Base-by-base conservation (phyloP, 2,113 vertebrate species). In the Hippocampus comes region DNA sequence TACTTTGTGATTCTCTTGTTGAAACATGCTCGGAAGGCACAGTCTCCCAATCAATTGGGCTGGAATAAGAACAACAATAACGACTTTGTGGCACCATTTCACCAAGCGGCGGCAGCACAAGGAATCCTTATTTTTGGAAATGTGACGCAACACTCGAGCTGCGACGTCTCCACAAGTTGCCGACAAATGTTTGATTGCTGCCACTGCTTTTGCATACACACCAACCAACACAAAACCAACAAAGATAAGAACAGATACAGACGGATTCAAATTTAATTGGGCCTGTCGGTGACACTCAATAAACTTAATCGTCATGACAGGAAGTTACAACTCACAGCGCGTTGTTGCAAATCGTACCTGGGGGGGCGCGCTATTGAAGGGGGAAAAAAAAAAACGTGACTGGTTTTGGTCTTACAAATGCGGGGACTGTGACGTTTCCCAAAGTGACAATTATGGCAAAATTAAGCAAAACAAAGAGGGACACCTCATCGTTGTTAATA, bases 1-100 rank as follows among this genome's bases (percentile, higher is more conserved):
- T 48, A 80, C 63, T 72, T 67, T 25, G 53, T 25, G 64, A 48
- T 66, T 25, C 48, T 63, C 38, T 5, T 21, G 18, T 53, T 53
- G 46, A 46, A 18, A 48, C 41, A 25, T 67, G 1, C 21, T 14
- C 41, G 21, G 53, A n/a, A 57, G 30, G n/a, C 34, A 38, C 12
- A 34, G 15, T 53, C 51, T 69, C 51, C 67, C 67, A 42, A 57
- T 23, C 9, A 6, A 5, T 21, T 34, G 53, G 42, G 38, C 1
- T 4, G 43, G 1, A 14, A 18, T n/a, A 30, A 67, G 11, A 42
- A 43, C 14, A 49, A 49, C 9, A 63, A 41, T 41, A 43, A 43
- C 7, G 18, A 43, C 10, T 27, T 48, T 66, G 48, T 48, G 64
- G 64, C 64, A 48, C 42, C 34, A 1, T 46, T 34, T 38, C 67